Base-by-base conservation (phyloP, 2,797 vertebrate genomes). In the Parauchenoglanis ngamensis region DNA sequence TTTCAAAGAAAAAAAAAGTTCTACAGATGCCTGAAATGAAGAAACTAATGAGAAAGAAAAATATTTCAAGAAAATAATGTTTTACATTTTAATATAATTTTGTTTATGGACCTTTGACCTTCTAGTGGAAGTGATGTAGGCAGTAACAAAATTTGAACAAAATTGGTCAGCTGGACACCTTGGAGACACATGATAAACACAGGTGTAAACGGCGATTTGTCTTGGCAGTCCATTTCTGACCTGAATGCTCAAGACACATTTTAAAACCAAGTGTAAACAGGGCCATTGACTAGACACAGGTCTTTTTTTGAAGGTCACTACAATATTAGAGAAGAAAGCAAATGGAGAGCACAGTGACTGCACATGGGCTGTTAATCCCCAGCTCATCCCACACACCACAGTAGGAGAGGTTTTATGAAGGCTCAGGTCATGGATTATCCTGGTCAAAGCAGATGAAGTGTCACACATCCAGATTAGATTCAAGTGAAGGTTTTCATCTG, bases 371-470 rank as follows among this genome's bases (percentile, higher is more conserved):
- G 4, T 57, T 87, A 84, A 68, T 87, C 59, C 44, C 25, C 54
- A 17, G 72, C 31, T 56, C 35, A 77, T 84, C 40, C 75, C 11
- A 77, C 72, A 63, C 5, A 52, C 31, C 25, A 31, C 72, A 59
- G 81, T 84, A 61, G 25, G 81, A 77, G 13, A 73, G 82, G 72
- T 87, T 83, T 87, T 54, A 87, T 23, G 46, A 75, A 63, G 80
- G 70, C 79, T 87, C 80, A 44, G 86, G 61, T 84, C 81, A 84
- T 57, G 73, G 23, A 77, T 87, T 56, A 78, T 78, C 80, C 80
- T 59, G n/a, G 73, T 83, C 67, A 67, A 68, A 56, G 17, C 72
- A 40, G 21, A 67, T 67, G 28, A 28, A 28, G 49, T 83, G 61
- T 35, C 70, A 75, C 68, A 83, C 35, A 83, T 67, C 80, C 81